Percentiles rank a stretch among this genome's conserved stretches.
phyloP scores from a whole-genome alignment of 2,797 vertebrate species.

The Limnodromus scolopaceus region DNA sequence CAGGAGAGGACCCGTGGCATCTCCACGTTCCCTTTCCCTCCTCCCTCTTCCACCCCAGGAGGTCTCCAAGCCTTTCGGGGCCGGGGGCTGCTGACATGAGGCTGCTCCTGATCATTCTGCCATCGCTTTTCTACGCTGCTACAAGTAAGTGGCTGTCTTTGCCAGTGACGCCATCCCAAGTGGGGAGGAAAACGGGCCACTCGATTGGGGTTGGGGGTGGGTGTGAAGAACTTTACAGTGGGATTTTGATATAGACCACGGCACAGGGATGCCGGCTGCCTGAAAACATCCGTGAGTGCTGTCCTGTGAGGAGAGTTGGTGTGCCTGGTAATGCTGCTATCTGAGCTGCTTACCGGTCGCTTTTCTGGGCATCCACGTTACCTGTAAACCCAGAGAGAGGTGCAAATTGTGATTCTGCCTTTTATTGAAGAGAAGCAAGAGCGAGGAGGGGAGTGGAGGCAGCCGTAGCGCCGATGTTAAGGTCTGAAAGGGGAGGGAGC shows the following conservation, averaged over 20 bases:
- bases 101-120: neutral
- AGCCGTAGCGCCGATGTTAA: rapidly evolving
- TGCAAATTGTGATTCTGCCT: neutral
- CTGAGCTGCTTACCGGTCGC: rapidly evolving
- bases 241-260: rapidly evolving
- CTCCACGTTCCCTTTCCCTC: rapidly evolving
- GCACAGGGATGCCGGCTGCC: neutral
- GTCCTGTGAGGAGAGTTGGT: rapidly evolving
- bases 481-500: neutral
- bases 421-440: neutral
- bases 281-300: rapidly evolving
- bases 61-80: rapidly evolving
- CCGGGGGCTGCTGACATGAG: neutral
- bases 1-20: neutral
- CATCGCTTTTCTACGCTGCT: neutral
- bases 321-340: neutral
- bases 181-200: rapidly evolving
- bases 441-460: rapidly evolving
- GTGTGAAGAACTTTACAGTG: too few relatives aligned
- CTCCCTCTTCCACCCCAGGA: too few relatives aligned
- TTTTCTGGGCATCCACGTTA: rapidly evolving
- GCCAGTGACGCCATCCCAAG: neutral
- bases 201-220: too few relatives aligned
- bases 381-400: too few relatives aligned
- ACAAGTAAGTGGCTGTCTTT: neutral